Base-by-base conservation (phyloP, 2,888 invertebrate species). In the Trachelus stipa region DNA sequence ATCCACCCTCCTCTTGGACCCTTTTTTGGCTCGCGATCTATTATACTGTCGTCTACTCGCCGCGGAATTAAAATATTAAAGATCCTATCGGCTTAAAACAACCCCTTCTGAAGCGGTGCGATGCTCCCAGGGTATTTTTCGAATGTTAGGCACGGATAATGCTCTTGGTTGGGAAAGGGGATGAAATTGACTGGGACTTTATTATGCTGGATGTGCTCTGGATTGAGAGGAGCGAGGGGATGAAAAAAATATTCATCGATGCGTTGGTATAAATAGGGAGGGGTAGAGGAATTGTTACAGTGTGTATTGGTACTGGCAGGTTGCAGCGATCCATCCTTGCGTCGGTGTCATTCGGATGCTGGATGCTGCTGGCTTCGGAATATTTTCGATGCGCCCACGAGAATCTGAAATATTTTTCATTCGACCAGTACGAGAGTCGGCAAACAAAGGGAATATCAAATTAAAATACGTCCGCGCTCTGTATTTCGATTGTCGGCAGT, bases 381-480 rank as follows among this genome's bases (percentile, higher is more conserved):
- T 71, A 77, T 74, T 75, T 34, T 30, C 30, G 30, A 80, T 79
- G 74, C 80, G 79, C 77, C 77, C 77, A 76, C 79, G 78, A 81
- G 84, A 88, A 88, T 88, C 85, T 87, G 83, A 87, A 88, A 86
- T 87, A 88, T 88, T 87, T 88, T 88, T 85, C 83, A 85, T 9
- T 69, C 56, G 11, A 34, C 15, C 69, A 40, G 69, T 12, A 73
- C 34, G 68, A 12, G 35, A 77, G 80, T 75, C 77, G 78, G 76
- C 81, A 82, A 83, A 87, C 87, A 88, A 87, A 88, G 87, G 85
- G 86, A 84, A 87, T 88, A 86, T 88, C 87, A 86, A 88, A 88
- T 88, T 87, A 86, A 87, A 88, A 87, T 88, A 85, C 85, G 83
- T 77, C 76, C 35, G 77, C 81, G 81, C 69, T 77, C 79, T 76